Base-by-base conservation (phyloP, 1,140 invertebrate genomes). In the Bursaphelenchus mucronatus region DNA sequence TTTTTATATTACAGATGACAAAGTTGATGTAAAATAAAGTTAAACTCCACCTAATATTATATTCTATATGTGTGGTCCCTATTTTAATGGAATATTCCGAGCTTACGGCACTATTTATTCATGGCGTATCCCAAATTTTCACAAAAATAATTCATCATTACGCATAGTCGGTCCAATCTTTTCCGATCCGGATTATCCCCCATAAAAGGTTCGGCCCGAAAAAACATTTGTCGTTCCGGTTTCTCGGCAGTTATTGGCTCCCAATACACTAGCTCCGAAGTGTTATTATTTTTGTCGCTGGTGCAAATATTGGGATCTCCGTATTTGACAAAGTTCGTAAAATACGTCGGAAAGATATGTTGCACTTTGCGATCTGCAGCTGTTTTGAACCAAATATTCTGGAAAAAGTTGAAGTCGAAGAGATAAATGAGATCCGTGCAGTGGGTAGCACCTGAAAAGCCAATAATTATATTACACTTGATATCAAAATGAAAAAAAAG, bases 401-500 rank as follows among this genome's bases (percentile, higher is more conserved):
- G 49, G 19, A 63, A 64, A 11, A 71, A 46, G 13, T 61, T 58
- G 46, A 51, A 55, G 11, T 61, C 58, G 17, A 71, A 63, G 9
- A 69, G 19, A 45, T 64, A 71, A 17, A 43, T 43, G 17, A 70
- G 40, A n/a, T 71, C 69, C 0, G 45, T 63, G 21, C 67, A 62
- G 41, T 71, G 69, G 19, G 63, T 67, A 17, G 66, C 51, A 40
- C 50, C 67, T 65, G 30, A 43, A 77, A 75, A 41, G 7, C 44
- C 19, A 43, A 64, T 70, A 30, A 19, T 56, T n/a, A 69, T 30
- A 45, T 47, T 40, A 61, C 74, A 74, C 30, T 30, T 52, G 61
- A 74, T 71, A 17, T 72, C 71, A 56, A 70, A 70, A 3, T 74
- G 13, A 61, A 66, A 70, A 15, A 70, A 70, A n/a, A 45, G 74